These are phyloP conservation scores for Diloba caeruleocephala DNA, from an alignment of 2,888 invertebrate genomes.

Conservation along the genomic window DNA sequence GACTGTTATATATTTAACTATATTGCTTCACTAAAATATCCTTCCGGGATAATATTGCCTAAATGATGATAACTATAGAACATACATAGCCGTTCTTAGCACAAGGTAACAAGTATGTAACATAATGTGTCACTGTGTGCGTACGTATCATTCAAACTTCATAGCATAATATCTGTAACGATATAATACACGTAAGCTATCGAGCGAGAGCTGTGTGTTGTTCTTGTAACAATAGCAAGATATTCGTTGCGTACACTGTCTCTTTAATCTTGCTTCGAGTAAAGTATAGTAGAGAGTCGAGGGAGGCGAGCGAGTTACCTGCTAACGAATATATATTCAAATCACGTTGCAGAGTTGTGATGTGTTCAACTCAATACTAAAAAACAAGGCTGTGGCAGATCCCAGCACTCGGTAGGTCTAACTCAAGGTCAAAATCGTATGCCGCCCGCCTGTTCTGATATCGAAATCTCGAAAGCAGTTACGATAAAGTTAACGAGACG, in stretches of 20 bases:
- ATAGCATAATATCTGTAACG: conserved; percentile 10
- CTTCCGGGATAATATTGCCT: neutral
- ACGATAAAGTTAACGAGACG: conserved; percentile 45
- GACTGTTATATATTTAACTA: neutral
- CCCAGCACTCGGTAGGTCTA: conserved; percentile 27
- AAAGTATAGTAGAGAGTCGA: no score
- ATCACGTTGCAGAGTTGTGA: conserved; percentile 70
- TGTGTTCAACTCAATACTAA: conserved; percentile 56
- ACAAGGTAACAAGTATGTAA: neutral
- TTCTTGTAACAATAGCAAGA: conserved; percentile 26
- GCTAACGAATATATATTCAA: conserved; percentile 57
- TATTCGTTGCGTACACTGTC: conserved; percentile 34
- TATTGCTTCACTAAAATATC: neutral
- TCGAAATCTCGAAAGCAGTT: conserved; percentile 47
- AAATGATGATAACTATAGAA: conserved; percentile 4
- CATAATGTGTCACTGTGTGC: neutral
- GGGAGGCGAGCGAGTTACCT: conserved; percentile 31
- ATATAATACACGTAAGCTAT: conserved; percentile 23
- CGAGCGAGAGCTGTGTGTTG: conserved; percentile 1
- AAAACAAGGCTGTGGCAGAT: conserved; percentile 32
- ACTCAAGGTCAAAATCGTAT: conserved; percentile 45
- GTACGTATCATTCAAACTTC: conserved; percentile 2
- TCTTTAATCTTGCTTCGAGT: conserved; percentile 30
- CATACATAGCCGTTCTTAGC: neutral
- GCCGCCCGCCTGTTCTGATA: conserved; percentile 27